phyloP scores from a whole-genome alignment of 2,888 invertebrate species.

The Drosophila austrosaltans region DNA sequence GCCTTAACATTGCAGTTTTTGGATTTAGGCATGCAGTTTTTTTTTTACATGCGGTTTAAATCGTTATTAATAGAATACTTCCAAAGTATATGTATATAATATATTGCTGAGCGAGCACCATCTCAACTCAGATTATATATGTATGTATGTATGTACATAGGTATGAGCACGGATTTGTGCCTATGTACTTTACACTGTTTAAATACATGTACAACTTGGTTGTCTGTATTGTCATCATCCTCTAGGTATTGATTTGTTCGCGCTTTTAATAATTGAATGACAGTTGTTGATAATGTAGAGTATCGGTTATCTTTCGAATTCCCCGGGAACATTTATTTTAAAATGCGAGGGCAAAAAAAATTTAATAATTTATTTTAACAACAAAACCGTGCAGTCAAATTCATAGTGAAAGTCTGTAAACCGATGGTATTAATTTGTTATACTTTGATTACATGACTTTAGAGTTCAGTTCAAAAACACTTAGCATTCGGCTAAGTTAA shows the following conservation, averaged over 20 bases:
- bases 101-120: constrained; percentile 19
- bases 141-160: no score
- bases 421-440: no score
- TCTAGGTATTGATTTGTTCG: constrained; percentile 30
- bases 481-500: no score
- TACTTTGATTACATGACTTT: no score
- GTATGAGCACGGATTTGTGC: no score
- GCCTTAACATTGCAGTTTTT: constrained; percentile 47
- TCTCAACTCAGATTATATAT: neutral
- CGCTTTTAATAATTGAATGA: constrained; percentile 45
- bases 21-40: constrained; percentile 24
- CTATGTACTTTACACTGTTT: neutral
- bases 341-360: no score
- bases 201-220: constrained; percentile 25
- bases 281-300: constrained; percentile 20
- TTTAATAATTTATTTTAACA: no score
- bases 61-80: constrained; percentile 59
- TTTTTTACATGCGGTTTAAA: constrained; percentile 58
- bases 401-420: no score
- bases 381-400: no score
- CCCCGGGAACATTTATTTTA: no score
- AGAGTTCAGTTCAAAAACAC: no score
- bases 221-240: constrained; percentile 38
- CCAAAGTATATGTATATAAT: neutral
- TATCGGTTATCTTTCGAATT: no score